These are phyloP conservation scores for Oryzias melastigma DNA, from an alignment of 2,113 vertebrate genomes.

Conservation along the genomic window DNA sequence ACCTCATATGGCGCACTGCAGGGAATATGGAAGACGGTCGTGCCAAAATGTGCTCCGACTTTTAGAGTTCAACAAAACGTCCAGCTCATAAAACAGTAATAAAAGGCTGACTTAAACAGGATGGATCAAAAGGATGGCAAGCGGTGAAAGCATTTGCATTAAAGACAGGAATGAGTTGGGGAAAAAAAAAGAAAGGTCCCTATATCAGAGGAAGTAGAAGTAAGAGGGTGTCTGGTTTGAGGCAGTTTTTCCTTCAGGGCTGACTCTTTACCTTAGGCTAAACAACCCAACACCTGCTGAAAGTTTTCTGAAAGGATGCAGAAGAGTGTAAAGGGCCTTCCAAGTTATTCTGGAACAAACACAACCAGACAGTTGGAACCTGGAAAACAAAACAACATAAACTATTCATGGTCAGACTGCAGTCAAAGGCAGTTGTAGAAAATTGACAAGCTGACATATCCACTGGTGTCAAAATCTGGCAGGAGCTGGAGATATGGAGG, in stretches of 20 bases:
- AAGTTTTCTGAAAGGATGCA: slow-evolving; percentile 71
- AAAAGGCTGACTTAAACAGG: slow-evolving; percentile 37
- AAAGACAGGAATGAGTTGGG: slow-evolving; percentile 27
- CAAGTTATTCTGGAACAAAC: slow-evolving; percentile 69
- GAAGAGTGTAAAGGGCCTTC: slow-evolving; percentile 57
- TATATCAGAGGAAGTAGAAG: slow-evolving; percentile 26
- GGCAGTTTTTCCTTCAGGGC: slow-evolving; percentile 54
- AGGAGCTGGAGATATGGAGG: slow-evolving; percentile 82
- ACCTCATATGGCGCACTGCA: slow-evolving; percentile 41
- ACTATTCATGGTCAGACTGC: slow-evolving; percentile 77
- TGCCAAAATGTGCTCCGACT: slow-evolving; percentile 59
- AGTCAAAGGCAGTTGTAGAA: slow-evolving; percentile 70
- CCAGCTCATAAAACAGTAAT: slow-evolving; percentile 61
- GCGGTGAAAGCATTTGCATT: slow-evolving; percentile 33
- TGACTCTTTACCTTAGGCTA: slow-evolving; percentile 66
- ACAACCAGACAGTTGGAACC: slow-evolving; percentile 70
- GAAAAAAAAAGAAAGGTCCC: slow-evolving; percentile 13
- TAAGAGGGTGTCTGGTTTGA: slow-evolving; percentile 48
- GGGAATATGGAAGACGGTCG: slow-evolving; percentile 17
- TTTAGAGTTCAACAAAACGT: slow-evolving; percentile 70
- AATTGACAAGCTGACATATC: slow-evolving; percentile 77
- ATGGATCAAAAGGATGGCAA: slow-evolving; percentile 48
- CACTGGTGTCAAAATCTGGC: slow-evolving; percentile 80
- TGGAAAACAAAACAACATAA: slow-evolving; percentile 77
- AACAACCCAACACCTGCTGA: slow-evolving; percentile 68